phyloP scores from a whole-genome alignment of 2,888 invertebrate genomes.

The Alcis repandata region DNA sequence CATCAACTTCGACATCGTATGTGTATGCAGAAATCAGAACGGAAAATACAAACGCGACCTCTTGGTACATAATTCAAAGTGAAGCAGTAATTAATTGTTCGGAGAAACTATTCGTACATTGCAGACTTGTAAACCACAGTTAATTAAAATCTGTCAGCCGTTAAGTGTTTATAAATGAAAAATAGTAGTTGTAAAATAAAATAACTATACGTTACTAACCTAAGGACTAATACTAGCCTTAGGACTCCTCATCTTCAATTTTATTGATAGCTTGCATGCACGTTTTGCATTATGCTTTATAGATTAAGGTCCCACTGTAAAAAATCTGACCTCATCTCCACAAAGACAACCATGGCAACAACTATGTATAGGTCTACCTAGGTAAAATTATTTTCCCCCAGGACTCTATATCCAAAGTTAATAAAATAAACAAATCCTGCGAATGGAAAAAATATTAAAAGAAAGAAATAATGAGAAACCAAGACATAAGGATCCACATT shows the following conservation, averaged over 20 bases:
- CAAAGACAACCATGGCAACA: no score
- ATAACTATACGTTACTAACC: no score
- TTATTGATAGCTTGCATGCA: neutral
- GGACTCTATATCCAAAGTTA: no score
- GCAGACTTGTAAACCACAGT: conserved; percentile 7
- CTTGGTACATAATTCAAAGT: conserved; percentile 47
- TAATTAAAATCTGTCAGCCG: conserved; percentile 31
- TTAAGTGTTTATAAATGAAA: conserved; percentile 28
- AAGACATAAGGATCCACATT: no score
- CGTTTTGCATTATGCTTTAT: neutral
- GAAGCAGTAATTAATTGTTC: neutral
- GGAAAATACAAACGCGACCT: conserved; percentile 49
- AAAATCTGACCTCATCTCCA: no score
- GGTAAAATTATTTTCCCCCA: no score
- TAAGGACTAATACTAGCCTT: no score
- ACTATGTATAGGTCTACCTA: no score
- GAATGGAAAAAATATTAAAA: no score
- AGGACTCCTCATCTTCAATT: neutral
- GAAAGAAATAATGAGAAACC: no score
- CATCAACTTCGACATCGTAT: conserved; percentile 62
- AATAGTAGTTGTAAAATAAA: neutral
- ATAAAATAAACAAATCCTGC: neutral
- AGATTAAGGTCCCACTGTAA: no score
- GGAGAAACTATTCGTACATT: conserved; percentile 11
- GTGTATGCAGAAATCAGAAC: conserved; percentile 46